Base-by-base conservation (phyloP, 2,888 invertebrate genomes). In the Phortica okadai region DNA sequence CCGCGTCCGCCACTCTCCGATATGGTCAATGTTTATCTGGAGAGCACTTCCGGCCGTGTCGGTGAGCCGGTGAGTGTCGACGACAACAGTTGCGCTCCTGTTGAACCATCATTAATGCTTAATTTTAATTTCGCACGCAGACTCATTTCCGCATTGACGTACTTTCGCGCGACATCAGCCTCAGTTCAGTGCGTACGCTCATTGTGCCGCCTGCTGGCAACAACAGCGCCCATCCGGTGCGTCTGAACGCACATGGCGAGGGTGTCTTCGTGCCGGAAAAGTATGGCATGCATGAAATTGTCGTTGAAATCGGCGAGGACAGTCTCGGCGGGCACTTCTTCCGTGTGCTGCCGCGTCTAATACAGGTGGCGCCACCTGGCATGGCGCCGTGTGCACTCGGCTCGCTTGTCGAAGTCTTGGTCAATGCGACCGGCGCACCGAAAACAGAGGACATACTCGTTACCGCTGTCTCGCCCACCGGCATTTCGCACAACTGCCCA, bases 311-410 rank as follows among this genome's bases (percentile, higher is more conserved):
- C 75, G 94, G 94, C 73, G 94, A 95, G 77, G 94, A 94, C 78
- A 89, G 84, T 45, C 77, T 91, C 75, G 94, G 94, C 33, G 93
- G 94, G 62, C 95, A 96, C 89, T 96, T 96, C 92, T 97, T 98
- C 90, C 93, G 97, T 83, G 97, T 97, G 0, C 92, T 97, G 89
- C 98, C 98, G 44, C 95, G 97, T 78, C 92, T 97, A 82, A 95
- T 97, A 77, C 96, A 96, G 89, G 97, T 98, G 56, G 95, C 95
- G 78, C 96, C 96, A 14, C 97, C 97, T 0, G 98, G 98, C 74
- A 97, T 98, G 95, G 97, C 97, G 75, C 98, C 98, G 3, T 98
- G 98, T 92, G 97, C 98, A 33, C 94, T 98, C 70, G 98, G 98
- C 79, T 98, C 97, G 79, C 95, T 98, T 75, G 98, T 98, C 1